A percentile compares a stretch with the other conserved stretches of the same genome.
Evolutionary conservation across 2,113 vertebrate genomes (phyloP).

Genomic region (Oophaga pumilio): DNA sequence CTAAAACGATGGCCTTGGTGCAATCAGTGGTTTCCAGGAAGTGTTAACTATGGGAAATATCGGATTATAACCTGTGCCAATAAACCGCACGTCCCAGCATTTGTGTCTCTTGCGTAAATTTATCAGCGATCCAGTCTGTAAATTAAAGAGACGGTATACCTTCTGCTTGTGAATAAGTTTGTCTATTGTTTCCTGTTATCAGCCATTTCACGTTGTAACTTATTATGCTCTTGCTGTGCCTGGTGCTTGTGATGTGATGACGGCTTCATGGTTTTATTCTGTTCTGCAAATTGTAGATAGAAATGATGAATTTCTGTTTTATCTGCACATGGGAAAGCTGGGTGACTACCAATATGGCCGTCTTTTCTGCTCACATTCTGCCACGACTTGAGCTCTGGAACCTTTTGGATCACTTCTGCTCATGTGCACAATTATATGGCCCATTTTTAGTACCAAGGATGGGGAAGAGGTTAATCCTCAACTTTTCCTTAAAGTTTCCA

Average conservation of each 20-base stretch:
- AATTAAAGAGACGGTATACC: not conserved
- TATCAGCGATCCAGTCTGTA: not conserved
- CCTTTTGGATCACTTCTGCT: not conserved
- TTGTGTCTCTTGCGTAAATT: not conserved
- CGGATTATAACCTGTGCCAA: not conserved
- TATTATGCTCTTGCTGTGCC: not conserved
- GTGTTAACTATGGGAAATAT: not conserved
- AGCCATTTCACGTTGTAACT: not conserved
- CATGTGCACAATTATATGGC: too few species aligned
- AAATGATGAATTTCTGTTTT: not conserved
- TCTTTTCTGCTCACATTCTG: not conserved
- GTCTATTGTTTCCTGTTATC: not conserved
- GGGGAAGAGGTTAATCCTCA: too few species aligned
- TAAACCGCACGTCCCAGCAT: not conserved
- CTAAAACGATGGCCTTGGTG: not conserved
- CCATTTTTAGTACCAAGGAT: too few species aligned
- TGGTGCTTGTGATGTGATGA: too few species aligned
- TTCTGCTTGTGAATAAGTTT: not conserved
- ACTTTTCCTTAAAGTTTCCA: too few species aligned
- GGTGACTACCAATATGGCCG: not conserved
- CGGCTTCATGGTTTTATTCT: not conserved
- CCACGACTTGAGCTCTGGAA: too few species aligned
- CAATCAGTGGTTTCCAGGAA: not conserved
- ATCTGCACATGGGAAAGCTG: conserved; percentile 1
- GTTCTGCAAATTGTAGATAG: not conserved